Evolutionary conservation across 1,140 invertebrate species (phyloP), one percentile per base, ranked within the genome.

Genomic region (Aphaenogaster floridana): DNA sequence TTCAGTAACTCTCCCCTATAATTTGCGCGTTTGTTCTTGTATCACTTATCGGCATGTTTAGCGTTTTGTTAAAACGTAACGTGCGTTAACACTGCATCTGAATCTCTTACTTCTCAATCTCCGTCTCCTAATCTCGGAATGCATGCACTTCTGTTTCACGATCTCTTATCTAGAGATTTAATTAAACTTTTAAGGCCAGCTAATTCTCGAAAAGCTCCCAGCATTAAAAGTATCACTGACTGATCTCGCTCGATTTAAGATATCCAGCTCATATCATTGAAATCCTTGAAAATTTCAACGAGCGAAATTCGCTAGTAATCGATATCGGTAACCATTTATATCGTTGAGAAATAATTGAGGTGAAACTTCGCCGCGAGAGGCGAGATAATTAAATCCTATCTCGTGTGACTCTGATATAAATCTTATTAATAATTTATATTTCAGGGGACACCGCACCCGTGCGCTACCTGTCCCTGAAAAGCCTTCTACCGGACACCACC

Each of bases 401-500:
- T 13, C 17, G 45, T 7, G 2, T n/a, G 42, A 13, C 36, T 39
- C 6, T 39, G 9, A 28, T n/a, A 0, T 42, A 66, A 39, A 13
- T 63, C 34, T 61, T 42, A 45, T 28, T 36, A 50, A 84, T 45
- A 36, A 61, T 74, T 59, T 28, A 39, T 78, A 80, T 52, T 95
- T 59, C 96, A 98, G 98, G 98, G 86, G 97, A 97, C 92, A 97
- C 96, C 77, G 97, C 96, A 66, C 96, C 97, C n/a, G 97, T 99
- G 86, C 96, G 97, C 90, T 97, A 98, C 93, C 95, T 99, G 89
- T 98, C 98, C 21, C 96, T 99, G 86, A 97, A 97, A 91, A 97
- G 97, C 64, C 95, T 99, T 39, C 96, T 99, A 83, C 98, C 98
- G 36, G 97, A 98, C 90, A 99, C 98, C 5, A 97, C 97, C 88